Evolutionary conservation across 2,113 vertebrate genomes (phyloP).

Genomic region (Nerophis ophidion): DNA sequence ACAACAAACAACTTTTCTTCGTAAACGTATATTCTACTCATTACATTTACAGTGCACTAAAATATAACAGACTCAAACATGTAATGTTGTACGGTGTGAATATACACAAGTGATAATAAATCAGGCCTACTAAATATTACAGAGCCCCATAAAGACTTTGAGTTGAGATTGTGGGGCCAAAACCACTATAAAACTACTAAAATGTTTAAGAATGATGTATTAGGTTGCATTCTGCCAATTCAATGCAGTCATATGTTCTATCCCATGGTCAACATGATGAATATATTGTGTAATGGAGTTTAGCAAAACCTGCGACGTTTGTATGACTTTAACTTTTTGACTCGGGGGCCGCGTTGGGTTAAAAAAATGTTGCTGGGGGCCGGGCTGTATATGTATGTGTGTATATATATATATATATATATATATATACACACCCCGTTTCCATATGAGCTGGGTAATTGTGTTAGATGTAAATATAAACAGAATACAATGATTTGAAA

Average conservation of each 20-base stretch:
- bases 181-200: neutral
- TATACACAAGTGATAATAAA: conserved; percentile 17
- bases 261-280: neutral
- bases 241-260: neutral
- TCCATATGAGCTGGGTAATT: too few species aligned
- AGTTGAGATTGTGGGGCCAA: neutral
- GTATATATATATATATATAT: too few species aligned
- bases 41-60: neutral
- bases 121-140: neutral
- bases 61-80: conserved; percentile 6
- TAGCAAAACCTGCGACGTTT: neutral
- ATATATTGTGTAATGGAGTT: neutral
- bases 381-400: too few species aligned
- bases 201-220: neutral
- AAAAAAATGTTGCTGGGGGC: too few species aligned
- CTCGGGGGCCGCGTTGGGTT: too few species aligned
- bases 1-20: neutral
- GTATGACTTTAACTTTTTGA: neutral
- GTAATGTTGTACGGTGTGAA: conserved; percentile 12
- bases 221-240: neutral
- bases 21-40: neutral
- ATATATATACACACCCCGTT: too few species aligned
- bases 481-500: too few species aligned
- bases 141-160: neutral
- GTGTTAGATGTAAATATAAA: too few species aligned